Base-by-base conservation (phyloP, 2,113 vertebrate genomes). In the Trinectes maculatus region DNA sequence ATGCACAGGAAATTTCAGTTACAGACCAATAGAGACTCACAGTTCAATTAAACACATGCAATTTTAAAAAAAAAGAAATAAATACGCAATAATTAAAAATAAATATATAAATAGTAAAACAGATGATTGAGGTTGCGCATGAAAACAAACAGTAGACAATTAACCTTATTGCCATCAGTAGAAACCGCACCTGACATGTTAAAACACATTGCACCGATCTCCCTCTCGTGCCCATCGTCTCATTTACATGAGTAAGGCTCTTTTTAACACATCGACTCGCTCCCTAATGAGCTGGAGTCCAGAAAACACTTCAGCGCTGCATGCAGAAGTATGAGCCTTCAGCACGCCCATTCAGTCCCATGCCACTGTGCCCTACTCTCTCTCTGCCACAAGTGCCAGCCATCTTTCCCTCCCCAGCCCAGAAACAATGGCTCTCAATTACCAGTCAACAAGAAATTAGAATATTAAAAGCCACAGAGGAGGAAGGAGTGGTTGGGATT, bases 401-500 rank as follows among this genome's bases (percentile, higher is more conserved):
- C 74, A 62, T 40, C 66, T 46, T 57, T 56, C 42, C 60, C 57
- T 46, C 65, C 70, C 33, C 34, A 47, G 51, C 62, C 51, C 78
- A 74, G 55, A 82, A 85, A 91, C 89, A 89, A 79, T 72, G 44
- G 54, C 74, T 84, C 79, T 90, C 80, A 86, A 90, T 91, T 85
- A 87, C 68, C 69, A 78, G 68, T 71, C 73, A 44, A 82, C 71
- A 85, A 80, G 67, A 71, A 85, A 91, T 91, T 91, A 81, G 58
- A 92, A 92, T 91, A 89, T 90, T 90, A 85, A 92, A 91, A 86
- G 89, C 80, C 71, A 16, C 36, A 8, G 21, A 44, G 53, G 62
- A 66, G 4, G 80, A 43, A 61, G 29, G 67, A 60, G 76, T 64
- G 67, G 54, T 48, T 39, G 68, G 47, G 57, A 55, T 33, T 43